These are phyloP conservation scores for Pachypsylla venusta DNA, from an alignment of 1,140 invertebrate genomes.

Conservation along the genomic window DNA sequence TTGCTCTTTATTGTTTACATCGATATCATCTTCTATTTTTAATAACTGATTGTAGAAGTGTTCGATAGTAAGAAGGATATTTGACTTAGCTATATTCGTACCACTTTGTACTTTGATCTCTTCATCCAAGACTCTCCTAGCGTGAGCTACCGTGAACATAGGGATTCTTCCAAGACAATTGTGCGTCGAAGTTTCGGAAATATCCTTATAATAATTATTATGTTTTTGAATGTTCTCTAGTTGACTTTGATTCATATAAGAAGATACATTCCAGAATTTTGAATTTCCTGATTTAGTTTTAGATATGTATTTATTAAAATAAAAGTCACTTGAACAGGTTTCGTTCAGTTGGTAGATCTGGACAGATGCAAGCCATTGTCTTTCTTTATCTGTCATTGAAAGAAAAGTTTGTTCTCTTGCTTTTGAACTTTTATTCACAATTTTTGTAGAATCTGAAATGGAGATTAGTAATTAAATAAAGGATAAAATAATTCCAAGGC, in stretches of 20 bases:
- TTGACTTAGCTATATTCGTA: neutral
- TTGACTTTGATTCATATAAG: too few species aligned
- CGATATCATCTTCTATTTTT: neutral
- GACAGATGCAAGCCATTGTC: neutral
- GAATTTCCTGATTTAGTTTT: neutral
- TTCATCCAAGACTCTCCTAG: neutral
- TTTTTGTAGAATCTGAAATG: too few species aligned
- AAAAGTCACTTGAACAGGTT: neutral
- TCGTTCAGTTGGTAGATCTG: conserved; percentile 1
- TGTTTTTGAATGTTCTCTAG: too few species aligned
- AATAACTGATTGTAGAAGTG: neutral
- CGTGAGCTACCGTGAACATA: neutral
- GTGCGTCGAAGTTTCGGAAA: too few species aligned
- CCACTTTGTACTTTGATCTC: neutral
- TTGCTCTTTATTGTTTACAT: neutral
- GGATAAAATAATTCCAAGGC: too few species aligned
- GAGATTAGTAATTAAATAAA: too few species aligned
- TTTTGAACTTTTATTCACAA: too few species aligned
- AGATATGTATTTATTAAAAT: conserved; percentile 3
- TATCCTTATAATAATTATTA: too few species aligned
- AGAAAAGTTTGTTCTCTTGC: too few species aligned
- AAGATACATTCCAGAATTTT: too few species aligned
- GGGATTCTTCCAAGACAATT: neutral
- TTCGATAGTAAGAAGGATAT: neutral
- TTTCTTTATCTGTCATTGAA: neutral